These are phyloP conservation scores for Holothuria scabra DNA, from an alignment of 53 echinoderm and acorn worm genomes.

Conservation along the genomic window DNA sequence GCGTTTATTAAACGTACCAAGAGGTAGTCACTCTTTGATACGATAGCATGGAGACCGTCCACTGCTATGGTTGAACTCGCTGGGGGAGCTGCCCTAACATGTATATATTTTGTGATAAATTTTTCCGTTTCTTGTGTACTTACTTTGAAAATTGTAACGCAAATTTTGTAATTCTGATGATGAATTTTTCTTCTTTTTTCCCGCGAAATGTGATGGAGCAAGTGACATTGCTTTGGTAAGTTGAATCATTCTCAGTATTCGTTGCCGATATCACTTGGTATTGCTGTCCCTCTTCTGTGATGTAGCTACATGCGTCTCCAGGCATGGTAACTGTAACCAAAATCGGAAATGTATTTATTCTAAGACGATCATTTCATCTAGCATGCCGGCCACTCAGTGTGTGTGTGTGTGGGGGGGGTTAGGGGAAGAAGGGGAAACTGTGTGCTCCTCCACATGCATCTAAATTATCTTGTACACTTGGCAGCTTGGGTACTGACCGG, in stretches of 20 bases:
- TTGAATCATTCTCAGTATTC: background rate
- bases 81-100: no score
- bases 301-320: constrained; percentile 69
- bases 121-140: background rate
- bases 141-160: constrained; percentile 47
- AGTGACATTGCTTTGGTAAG: constrained; percentile 51
- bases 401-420: no score
- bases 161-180: constrained; percentile 64
- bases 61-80: no score
- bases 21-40: no score
- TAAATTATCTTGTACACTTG: no score
- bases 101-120: no score
- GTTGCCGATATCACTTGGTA: constrained; percentile 40
- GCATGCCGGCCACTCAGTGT: no score
- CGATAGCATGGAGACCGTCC: no score
- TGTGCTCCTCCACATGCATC: no score
- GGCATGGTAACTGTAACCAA: constrained; percentile 56
- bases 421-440: no score
- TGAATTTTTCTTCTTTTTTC: constrained; percentile 30
- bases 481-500: no score
- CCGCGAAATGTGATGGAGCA: constrained; percentile 64
- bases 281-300: constrained; percentile 55
- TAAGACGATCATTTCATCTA: background rate
- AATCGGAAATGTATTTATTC: background rate
- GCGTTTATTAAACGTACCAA: no score